Conservation (phyloP, 2,888 invertebrate genomes). For the Abrostola triplasia region DNA sequence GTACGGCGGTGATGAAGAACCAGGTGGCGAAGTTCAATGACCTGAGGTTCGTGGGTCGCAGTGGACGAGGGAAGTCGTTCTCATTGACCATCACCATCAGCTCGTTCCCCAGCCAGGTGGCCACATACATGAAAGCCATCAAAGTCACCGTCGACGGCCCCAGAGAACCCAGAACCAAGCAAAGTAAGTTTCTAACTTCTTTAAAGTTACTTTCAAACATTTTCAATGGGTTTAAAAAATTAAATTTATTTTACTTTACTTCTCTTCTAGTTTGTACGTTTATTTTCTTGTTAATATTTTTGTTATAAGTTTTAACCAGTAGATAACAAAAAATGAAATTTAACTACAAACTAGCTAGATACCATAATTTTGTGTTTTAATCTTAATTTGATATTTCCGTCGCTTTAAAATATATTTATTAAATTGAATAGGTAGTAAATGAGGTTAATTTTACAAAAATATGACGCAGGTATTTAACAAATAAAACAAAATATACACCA, state of each 20-base stretch:
- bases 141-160: slow-evolving; percentile 99
- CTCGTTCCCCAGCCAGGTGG: slow-evolving; percentile 93
- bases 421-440: too few relatives aligned
- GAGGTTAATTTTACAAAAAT: too few relatives aligned
- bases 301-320: too few relatives aligned
- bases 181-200: slow-evolving; percentile 92
- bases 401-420: too few relatives aligned
- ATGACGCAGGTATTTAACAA: too few relatives aligned
- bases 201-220: slow-evolving; percentile 37
- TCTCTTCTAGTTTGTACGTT: neutral
- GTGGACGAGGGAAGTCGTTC: slow-evolving; percentile 98
- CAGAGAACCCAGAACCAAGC: slow-evolving; percentile 98
- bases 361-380: too few relatives aligned
- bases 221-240: slow-evolving; percentile 16
- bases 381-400: too few relatives aligned
- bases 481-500: too few relatives aligned
- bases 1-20: slow-evolving; percentile 98
- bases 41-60: slow-evolving; percentile 98
- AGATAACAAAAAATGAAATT: too few relatives aligned
- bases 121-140: slow-evolving; percentile 98
- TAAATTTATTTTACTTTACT: neutral
- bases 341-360: too few relatives aligned
- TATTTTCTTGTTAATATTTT: too few relatives aligned
- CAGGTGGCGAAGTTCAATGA: slow-evolving; percentile 99
- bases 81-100: slow-evolving; percentile 97